Base-by-base conservation (phyloP, 2,113 vertebrate genomes). In the Brienomyrus longianalis region DNA sequence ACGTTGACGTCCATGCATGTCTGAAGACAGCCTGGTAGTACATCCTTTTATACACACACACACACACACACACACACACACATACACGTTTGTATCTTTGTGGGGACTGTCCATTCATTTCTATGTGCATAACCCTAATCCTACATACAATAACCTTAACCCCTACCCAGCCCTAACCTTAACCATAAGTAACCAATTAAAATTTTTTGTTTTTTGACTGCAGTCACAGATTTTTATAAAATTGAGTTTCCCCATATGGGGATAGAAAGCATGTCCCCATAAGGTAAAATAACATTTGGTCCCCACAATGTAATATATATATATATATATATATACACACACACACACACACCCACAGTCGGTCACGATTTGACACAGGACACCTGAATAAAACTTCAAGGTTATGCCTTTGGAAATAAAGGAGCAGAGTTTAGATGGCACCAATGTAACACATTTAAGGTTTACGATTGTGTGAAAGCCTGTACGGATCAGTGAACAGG, bases 381-480 rank as follows among this genome's bases (percentile, higher is more conserved):
- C 31, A 45, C 84, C 90, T 90, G 93, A 90, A 91, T 92, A 88
- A 85, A 91, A 92, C 91, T 93, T 91, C 89, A 92, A 94, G 95
- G 95, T 96, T 95, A 95, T 92, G 13, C 80, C 87, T 93, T 92
- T 59, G 92, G 94, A 94, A 95, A 96, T 95, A 96, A 95, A 92
- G 92, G 93, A 92, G 93, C 93, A 92, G 92, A 91, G 92, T 92
- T 94, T 95, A 93, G 93, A 95, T 95, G 52, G 93, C 95, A 95
- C 95, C 95, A 95, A 96, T 95, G 95, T 95, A 94, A 92, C 91
- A 93, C 94, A 93, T 95, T 96, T 94, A 94, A 94, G 94, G 93
- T 95, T 93, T 93, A 94, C 95, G 95, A 77, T 77, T 77, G 35
- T 77, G 74, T 77, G 31, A 77, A 77, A 77, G 74, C 74, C 35